Evolutionary conservation across 2,888 invertebrate genomes (phyloP).

Genomic region (Polia nebulosa): DNA sequence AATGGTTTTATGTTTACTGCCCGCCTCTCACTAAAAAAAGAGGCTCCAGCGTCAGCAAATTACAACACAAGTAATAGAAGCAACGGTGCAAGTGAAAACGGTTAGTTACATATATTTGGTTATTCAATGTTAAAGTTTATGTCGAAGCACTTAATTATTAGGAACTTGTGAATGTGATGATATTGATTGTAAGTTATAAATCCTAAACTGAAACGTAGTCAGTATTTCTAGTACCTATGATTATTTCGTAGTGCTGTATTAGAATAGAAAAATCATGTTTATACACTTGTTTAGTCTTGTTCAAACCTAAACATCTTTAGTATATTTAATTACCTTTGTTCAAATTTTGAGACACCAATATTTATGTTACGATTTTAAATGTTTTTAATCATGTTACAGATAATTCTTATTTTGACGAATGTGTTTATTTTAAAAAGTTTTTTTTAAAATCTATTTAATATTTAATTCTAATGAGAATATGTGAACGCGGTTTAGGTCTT

Average conservation of each 20-base stretch:
- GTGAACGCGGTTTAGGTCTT: neutral
- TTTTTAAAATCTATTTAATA: neutral
- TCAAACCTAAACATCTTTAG: slow-evolving; percentile 7
- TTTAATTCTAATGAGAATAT: slow-evolving; percentile 22
- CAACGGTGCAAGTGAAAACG: neutral
- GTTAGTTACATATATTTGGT: neutral
- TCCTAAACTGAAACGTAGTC: slow-evolving; percentile 5
- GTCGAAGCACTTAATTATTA: slow-evolving; percentile 2
- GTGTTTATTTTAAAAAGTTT: slow-evolving; percentile 2
- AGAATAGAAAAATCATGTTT: slow-evolving; percentile 14
- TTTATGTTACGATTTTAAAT: slow-evolving; percentile 1
- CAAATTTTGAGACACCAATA: neutral
- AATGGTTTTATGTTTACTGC: no score
- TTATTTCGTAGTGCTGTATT: slow-evolving; percentile 36
- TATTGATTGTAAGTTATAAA: slow-evolving; percentile 18
- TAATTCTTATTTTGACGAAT: neutral
- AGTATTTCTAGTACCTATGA: slow-evolving; percentile 26
- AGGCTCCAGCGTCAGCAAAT: neutral
- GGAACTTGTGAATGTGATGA: slow-evolving; percentile 37
- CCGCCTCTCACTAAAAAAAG: neutral
- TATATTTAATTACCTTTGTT: slow-evolving; percentile 3
- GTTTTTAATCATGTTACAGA: slow-evolving; percentile 25
- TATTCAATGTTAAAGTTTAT: neutral
- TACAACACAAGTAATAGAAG: neutral
- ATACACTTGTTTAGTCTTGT: slow-evolving; percentile 23